Percentiles rank a stretch among this genome's conserved stretches.
Evolutionary conservation across 2,113 vertebrate genomes (phyloP).

Genomic region (Polyodon spathula): DNA sequence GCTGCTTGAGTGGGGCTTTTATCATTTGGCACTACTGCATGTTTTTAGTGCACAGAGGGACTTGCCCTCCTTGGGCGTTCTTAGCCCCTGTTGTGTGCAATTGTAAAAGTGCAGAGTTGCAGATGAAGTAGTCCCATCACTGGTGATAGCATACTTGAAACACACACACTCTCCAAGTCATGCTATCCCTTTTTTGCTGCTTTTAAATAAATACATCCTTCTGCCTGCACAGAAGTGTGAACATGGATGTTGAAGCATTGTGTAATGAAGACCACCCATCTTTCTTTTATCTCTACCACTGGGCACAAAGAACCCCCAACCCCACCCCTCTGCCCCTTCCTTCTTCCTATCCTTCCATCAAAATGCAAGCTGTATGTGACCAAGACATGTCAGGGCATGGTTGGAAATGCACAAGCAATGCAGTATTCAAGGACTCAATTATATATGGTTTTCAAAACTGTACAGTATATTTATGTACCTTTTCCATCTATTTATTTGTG

Average conservation of each 20-base stretch:
- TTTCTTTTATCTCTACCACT: conserved; percentile 48
- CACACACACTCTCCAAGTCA: conserved; percentile 29
- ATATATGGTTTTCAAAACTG: conserved; percentile 60
- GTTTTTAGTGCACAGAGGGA: conserved; percentile 33
- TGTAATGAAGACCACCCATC: conserved; percentile 33
- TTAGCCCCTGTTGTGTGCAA: conserved; percentile 49
- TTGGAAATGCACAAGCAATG: conserved; percentile 91
- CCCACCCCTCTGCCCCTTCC: conserved; percentile 30
- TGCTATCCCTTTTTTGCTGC: conserved; percentile 53
- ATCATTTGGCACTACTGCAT: conserved; percentile 53
- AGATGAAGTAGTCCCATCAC: conserved; percentile 50
- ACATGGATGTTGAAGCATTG: conserved; percentile 51
- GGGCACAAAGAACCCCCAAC: conserved; percentile 50
- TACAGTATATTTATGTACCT: conserved; percentile 63
- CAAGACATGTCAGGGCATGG: conserved; percentile 57
- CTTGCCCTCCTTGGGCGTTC: conserved; percentile 29
- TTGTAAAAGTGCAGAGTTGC: conserved; percentile 45
- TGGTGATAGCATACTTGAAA: conserved; percentile 55
- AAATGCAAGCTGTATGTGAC: conserved; percentile 58
- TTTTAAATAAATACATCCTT: conserved; percentile 58
- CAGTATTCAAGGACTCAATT: conserved; percentile 78
- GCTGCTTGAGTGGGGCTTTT: conserved; percentile 82
- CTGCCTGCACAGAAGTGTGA: conserved; percentile 66
- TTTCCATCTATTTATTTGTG: conserved; percentile 79
- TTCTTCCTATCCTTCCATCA: conserved; percentile 55